phyloP scores from a whole-genome alignment of 2,797 vertebrate species.

The Aythya fuligula region DNA sequence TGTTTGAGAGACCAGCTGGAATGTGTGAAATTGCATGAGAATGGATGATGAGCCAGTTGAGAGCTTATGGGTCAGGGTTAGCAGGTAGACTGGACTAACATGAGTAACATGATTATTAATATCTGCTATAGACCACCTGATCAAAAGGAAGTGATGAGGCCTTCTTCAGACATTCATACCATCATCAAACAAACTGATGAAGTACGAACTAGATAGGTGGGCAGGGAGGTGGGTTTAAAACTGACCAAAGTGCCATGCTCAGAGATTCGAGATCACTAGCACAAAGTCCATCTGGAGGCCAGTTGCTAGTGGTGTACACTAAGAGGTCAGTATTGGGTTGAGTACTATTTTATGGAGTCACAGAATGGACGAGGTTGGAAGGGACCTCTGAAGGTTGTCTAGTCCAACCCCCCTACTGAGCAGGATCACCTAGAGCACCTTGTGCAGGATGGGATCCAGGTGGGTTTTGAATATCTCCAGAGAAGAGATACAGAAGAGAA shows the following conservation, averaged over 20 bases:
- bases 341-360: background rate
- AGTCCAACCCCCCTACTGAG: too few species aligned
- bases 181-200: background rate
- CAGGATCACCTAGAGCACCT: too few species aligned
- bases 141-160: too few species aligned
- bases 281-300: too few species aligned
- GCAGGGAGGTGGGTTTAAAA: background rate
- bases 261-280: background rate
- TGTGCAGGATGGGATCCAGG: too few species aligned
- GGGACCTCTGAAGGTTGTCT: too few species aligned
- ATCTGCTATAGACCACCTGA: background rate
- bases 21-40: background rate
- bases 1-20: background rate
- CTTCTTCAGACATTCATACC: too few species aligned
- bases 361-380: too few species aligned
- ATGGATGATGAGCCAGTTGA: background rate
- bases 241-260: background rate
- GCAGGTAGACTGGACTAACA: background rate
- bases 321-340: background rate
- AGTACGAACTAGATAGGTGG: background rate
- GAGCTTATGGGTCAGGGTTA: background rate
- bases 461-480: too few species aligned
- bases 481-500: too few species aligned
- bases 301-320: background rate
- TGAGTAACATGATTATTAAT: background rate